phyloP scores from a whole-genome alignment of 92 coral and sea anemone species.

The Porites cylindrica region DNA sequence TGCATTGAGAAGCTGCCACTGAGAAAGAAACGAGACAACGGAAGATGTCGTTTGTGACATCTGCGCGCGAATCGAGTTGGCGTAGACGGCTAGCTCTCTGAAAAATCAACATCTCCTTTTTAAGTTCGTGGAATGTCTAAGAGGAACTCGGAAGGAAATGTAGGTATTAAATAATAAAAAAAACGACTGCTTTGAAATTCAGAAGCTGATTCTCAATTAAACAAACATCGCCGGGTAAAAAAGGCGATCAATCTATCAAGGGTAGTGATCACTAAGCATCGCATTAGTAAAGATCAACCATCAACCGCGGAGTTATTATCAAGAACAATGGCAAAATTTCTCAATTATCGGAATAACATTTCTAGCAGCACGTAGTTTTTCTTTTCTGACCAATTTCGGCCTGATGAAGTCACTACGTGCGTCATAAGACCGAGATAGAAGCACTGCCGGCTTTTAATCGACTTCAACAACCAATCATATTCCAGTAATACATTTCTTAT shows the following conservation, averaged over 20 bases:
- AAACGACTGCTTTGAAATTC: not conserved
- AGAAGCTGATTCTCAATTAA: not conserved
- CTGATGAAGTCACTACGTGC: constrained; percentile 24
- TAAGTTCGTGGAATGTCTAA: not conserved
- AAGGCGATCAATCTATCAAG: not conserved
- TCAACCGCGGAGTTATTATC: not conserved
- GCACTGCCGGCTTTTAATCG: constrained; percentile 12
- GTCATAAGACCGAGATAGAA: constrained; percentile 10
- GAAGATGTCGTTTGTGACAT: too few relatives aligned
- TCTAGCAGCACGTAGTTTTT: not conserved
- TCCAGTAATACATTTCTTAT: not conserved
- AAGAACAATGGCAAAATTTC: not conserved
- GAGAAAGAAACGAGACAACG: too few relatives aligned
- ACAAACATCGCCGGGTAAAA: not conserved
- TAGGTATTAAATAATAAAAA: not conserved
- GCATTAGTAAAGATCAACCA: not conserved
- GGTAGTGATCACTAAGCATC: not conserved
- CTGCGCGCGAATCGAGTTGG: not conserved
- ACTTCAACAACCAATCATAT: not conserved
- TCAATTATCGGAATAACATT: not conserved
- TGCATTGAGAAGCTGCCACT: too few relatives aligned
- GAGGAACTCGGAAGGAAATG: not conserved
- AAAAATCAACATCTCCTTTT: not conserved
- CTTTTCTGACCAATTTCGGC: not conserved
- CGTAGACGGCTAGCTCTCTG: not conserved